These are phyloP conservation scores for Plecturocebus donacophilus DNA, from an alignment of 2,113 vertebrate genomes.

Conservation along the genomic window DNA sequence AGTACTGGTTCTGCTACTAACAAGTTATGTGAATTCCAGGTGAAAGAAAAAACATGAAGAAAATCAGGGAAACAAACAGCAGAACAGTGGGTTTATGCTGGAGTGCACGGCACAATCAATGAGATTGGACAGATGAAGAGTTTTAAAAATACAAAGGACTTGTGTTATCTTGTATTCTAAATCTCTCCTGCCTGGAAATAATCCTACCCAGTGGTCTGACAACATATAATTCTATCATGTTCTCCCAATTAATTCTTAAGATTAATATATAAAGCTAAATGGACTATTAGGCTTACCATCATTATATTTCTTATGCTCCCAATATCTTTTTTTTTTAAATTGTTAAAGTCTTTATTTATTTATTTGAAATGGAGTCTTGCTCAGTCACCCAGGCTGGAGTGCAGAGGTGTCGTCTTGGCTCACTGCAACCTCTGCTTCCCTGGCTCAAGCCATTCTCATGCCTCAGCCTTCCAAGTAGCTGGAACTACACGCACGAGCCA, in stretches of 20 bases:
- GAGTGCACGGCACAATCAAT: neutral
- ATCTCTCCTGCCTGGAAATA: slow-evolving; percentile 24
- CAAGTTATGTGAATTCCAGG: neutral
- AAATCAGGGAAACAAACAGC: neutral
- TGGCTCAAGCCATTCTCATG: neutral
- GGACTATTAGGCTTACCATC: neutral
- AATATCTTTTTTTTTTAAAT: neutral
- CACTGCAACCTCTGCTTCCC: neutral
- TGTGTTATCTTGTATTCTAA: neutral
- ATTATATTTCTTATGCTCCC: neutral
- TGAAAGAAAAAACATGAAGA: neutral
- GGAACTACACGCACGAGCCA: neutral
- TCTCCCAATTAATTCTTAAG: neutral
- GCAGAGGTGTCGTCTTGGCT: neutral
- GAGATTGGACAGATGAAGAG: neutral
- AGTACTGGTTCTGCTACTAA: neutral
- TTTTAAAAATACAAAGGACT: slow-evolving; percentile 39
- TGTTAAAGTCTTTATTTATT: neutral
- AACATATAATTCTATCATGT: neutral
- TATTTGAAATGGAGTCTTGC: neutral
- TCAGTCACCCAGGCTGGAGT: neutral
- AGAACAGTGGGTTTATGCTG: neutral
- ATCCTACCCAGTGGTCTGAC: neutral
- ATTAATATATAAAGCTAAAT: slow-evolving; percentile 20
- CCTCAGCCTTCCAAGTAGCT: neutral